phyloP scores from a whole-genome alignment of 1,140 invertebrate genomes.

The Trichonephila clavipes region DNA sequence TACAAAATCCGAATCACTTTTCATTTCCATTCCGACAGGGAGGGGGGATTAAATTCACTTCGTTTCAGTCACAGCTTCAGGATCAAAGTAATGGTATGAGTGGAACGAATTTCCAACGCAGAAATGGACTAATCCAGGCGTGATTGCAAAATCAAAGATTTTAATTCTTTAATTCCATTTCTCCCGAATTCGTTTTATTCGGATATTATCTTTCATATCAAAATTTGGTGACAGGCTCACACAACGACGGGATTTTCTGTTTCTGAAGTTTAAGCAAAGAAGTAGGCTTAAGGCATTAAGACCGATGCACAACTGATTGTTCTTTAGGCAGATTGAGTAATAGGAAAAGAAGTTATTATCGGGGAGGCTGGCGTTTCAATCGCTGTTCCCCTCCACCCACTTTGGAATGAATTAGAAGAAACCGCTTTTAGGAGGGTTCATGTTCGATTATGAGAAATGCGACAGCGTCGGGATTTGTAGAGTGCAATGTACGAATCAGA shows the following conservation, averaged over 20 bases:
- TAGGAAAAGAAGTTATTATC: conserved; percentile 46
- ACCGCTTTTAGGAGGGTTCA: background rate
- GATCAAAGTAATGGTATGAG: background rate
- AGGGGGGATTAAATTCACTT: background rate
- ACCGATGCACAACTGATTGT: background rate
- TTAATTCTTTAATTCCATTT: conserved; percentile 37
- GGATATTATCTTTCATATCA: conserved; percentile 29
- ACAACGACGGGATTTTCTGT: background rate
- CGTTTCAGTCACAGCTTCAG: background rate
- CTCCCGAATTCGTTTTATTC: conserved; percentile 20
- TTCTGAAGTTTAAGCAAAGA: background rate
- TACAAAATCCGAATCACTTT: conserved; percentile 6
- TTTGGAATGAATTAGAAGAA: background rate
- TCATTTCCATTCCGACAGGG: background rate
- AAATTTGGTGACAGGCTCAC: conserved; percentile 15
- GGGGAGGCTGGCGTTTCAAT: conserved; percentile 1
- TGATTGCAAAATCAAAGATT: conserved; percentile 45
- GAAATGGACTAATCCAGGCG: background rate
- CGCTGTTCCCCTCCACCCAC: background rate
- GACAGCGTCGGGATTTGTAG: background rate
- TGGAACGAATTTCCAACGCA: background rate
- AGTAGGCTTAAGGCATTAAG: conserved; percentile 26
- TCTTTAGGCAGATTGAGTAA: background rate
- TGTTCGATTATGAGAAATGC: background rate
- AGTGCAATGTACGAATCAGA: background rate